Base-by-base conservation (phyloP, 2,888 invertebrate species). In the Gandaritis pyraliata region DNA sequence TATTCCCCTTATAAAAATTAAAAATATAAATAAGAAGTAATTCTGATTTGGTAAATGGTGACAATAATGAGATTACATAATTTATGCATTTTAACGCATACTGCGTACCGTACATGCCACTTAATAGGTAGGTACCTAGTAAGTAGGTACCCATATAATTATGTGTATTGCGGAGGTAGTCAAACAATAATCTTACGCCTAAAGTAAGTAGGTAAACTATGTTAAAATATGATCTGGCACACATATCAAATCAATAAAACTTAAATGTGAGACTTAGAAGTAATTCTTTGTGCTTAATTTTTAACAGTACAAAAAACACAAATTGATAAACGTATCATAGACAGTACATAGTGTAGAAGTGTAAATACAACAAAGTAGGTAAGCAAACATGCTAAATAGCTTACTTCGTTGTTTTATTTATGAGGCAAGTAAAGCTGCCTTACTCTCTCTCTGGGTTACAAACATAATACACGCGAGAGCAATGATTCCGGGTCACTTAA, bases 381-480 rank as follows among this genome's bases (percentile, higher is more conserved):
- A 43, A 41, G 16, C 43, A 43, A 43, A 11, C 16, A 16, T 3
- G 16, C 16, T 16, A 57, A 59, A n/a, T n/a, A 58, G 58, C 61
- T 60, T 45, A 57, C 54, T 71, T 71, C 71, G 71, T 71, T 71
- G 71, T 69, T 71, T 61, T 49, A 45, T 71, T 63, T 49, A 43
- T 58, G 58, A 64, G 65, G 58, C 66, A 64, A 58, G 54, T 51
- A 38, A 10, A 13, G 30, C 47, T 47, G 47, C 30, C 30, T 43
- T 43, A 16, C 11, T 11, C 16, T 16, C 43, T 43, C n/a, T n/a
- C n/a, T n/a, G n/a, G 43, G 16, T 43, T 43, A 41, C 10, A 43
- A 16, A 43, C 33, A 10, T 33, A 33, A 33, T n/a, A n/a, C n/a
- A n/a, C n/a, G n/a, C n/a, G n/a, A n/a, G n/a, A n/a, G n/a, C n/a